Conservation (phyloP, 2,888 invertebrate genomes). For the Ferrisia virgata region DNA sequence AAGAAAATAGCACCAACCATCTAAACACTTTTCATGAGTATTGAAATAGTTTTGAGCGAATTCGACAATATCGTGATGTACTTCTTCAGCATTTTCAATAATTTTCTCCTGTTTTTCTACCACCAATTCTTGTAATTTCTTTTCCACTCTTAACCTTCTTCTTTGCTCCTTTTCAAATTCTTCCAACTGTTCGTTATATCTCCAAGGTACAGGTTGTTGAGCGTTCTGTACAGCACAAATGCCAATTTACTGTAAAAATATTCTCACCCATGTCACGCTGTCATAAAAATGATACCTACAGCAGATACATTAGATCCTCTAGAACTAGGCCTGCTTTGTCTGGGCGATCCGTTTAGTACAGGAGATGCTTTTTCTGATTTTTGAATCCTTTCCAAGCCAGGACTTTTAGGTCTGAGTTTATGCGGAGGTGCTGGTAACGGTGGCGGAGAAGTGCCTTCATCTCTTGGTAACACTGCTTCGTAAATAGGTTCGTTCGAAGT, state of each 20-base stretch:
- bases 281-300: slow-evolving; percentile 52
- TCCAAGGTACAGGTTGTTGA: slow-evolving; percentile 14
- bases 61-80: slow-evolving; percentile 78
- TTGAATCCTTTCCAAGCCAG: slow-evolving; percentile 52
- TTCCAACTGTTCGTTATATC: slow-evolving; percentile 45
- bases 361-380: slow-evolving; percentile 51
- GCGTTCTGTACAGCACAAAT: slow-evolving; percentile 11
- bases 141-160: slow-evolving; percentile 79
- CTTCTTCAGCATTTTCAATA: slow-evolving; percentile 58
- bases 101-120: slow-evolving; percentile 56
- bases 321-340: slow-evolving; percentile 58
- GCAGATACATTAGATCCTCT: slow-evolving; percentile 54
- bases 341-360: slow-evolving; percentile 54
- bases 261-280: neutral
- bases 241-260: neutral
- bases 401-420: slow-evolving; percentile 54
- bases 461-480: slow-evolving; percentile 75
- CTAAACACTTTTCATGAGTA: slow-evolving; percentile 78
- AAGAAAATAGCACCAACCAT: slow-evolving; percentile 59
- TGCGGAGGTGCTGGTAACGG: slow-evolving; percentile 57
- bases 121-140: slow-evolving; percentile 78
- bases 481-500: slow-evolving; percentile 73
- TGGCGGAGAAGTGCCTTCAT: slow-evolving; percentile 56
- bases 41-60: slow-evolving; percentile 94
- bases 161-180: slow-evolving; percentile 68